phyloP scores from a whole-genome alignment of 1,140 invertebrate genomes.

The Marisa cornuarietis region DNA sequence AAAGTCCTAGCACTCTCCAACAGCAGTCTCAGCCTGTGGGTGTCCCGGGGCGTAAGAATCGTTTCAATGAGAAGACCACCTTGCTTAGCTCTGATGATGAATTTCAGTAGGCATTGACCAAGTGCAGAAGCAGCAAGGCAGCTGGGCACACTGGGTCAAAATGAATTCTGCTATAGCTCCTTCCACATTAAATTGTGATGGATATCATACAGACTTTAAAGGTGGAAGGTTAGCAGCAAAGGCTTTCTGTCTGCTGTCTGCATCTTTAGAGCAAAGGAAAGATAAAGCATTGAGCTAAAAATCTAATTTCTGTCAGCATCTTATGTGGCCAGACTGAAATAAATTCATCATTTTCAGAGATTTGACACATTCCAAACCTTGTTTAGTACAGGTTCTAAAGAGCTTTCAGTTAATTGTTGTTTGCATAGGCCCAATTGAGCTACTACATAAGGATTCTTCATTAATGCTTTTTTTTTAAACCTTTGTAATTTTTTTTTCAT shows the following conservation, averaged over 20 bases:
- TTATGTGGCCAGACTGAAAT: not conserved
- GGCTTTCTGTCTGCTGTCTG: no score
- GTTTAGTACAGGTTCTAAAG: not conserved
- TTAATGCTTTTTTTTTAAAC: no score
- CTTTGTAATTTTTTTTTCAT: no score
- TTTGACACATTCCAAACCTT: not conserved
- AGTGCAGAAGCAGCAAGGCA: not conserved
- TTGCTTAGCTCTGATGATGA: slow-evolving; percentile 96
- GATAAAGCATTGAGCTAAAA: no score
- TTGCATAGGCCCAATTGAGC: not conserved
- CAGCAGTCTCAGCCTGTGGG: slow-evolving; percentile 17
- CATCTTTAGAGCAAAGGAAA: no score
- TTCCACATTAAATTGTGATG: no score
- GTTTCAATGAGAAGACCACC: slow-evolving; percentile 93
- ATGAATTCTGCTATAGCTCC: no score
- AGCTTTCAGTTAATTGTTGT: not conserved
- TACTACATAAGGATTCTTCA: not conserved
- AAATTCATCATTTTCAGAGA: not conserved
- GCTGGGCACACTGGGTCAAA: no score
- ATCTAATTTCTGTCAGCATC: no score
- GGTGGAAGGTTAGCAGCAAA: no score
- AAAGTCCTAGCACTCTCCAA: slow-evolving; percentile 30
- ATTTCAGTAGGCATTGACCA: slow-evolving; percentile 77
- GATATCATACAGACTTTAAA: no score
- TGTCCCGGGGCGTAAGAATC: slow-evolving; percentile 31